Evolutionary conservation across 23 tunicate species (phyloP).

Genomic region (Ascidia mentula): DNA sequence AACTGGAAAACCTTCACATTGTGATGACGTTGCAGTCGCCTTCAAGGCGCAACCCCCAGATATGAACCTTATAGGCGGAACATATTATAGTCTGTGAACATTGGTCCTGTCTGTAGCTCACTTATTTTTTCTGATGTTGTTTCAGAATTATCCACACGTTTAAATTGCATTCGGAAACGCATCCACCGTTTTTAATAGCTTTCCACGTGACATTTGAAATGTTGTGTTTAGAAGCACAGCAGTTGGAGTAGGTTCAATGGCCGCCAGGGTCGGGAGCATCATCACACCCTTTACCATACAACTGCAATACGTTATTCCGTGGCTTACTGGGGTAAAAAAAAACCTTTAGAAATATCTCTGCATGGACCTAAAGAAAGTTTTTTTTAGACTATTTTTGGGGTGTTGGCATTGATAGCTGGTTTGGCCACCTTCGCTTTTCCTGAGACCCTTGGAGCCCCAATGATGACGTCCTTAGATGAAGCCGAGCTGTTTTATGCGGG

Average conservation of each 20-base stretch:
- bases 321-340: constrained; percentile 86
- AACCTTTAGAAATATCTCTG: background rate
- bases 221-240: constrained; percentile 69
- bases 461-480: constrained; percentile 87
- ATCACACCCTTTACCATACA: constrained; percentile 86
- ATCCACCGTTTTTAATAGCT: background rate
- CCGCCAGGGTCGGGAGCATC: constrained; percentile 72
- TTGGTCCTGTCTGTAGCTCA: no score
- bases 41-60: no score
- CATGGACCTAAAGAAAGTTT: background rate
- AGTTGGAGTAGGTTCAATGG: constrained; percentile 83
- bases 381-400: constrained; percentile 66
- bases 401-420: constrained; percentile 76
- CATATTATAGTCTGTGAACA: no score
- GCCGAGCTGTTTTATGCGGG: constrained; percentile 82
- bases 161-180: background rate
- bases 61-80: no score
- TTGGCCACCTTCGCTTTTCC: constrained; percentile 44
- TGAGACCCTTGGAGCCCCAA: constrained; percentile 64
- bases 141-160: no score
- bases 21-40: no score
- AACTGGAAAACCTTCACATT: no score
- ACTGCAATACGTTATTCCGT: constrained; percentile 72
- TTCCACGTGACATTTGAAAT: background rate
- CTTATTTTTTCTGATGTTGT: no score